phyloP scores from a whole-genome alignment of 1,140 invertebrate species.

The Apis cerana region DNA sequence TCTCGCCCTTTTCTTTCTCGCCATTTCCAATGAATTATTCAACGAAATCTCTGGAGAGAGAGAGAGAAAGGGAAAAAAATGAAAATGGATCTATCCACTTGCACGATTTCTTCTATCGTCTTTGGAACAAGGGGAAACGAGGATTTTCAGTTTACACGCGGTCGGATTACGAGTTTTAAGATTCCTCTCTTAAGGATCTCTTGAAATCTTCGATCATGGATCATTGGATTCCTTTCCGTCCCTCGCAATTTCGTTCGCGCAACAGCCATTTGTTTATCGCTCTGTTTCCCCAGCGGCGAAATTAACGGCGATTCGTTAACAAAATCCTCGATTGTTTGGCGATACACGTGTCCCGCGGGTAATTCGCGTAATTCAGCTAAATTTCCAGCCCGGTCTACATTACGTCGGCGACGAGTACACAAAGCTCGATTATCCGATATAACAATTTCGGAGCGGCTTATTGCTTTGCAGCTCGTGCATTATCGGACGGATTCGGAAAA shows the following conservation, averaged over 20 bases:
- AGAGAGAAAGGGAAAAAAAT: no score
- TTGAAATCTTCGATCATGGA: no score
- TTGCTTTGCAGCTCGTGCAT: background rate
- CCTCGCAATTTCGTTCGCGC: background rate
- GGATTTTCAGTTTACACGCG: background rate
- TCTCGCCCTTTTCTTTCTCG: no score
- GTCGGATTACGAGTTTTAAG: no score
- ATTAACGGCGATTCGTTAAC: background rate
- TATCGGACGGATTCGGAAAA: background rate
- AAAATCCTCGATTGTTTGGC: background rate
- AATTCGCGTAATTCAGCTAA: background rate
- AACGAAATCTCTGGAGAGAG: no score
- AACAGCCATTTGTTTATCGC: no score
- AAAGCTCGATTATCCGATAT: slow-evolving; percentile 18
- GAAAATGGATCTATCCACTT: no score
- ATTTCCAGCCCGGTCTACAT: background rate
- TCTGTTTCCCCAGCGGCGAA: background rate
- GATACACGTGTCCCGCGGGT: no score
- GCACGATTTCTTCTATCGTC: no score
- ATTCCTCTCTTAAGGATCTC: no score
- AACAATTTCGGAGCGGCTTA: slow-evolving; percentile 27
- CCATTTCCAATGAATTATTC: no score
- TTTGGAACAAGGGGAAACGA: no score
- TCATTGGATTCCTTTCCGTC: background rate
- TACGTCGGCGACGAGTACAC: background rate